Conservation (phyloP, 2,113 vertebrate genomes). For the Phoxinus phoxinus region DNA sequence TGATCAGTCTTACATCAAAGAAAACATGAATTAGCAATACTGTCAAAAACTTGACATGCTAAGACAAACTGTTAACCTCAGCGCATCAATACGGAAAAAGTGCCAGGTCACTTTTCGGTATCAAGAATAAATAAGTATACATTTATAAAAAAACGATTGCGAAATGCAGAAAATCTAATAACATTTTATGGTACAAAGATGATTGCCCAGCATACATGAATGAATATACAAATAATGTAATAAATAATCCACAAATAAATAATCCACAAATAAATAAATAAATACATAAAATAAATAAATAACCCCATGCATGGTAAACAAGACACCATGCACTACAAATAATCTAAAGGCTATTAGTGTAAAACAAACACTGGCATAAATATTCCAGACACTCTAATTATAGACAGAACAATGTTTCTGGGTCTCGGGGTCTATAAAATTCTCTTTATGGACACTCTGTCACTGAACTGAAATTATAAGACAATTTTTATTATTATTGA, state of each 20-base stretch:
- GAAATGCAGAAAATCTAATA: neutral
- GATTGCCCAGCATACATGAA: neutral
- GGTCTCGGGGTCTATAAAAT: neutral
- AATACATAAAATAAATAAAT: neutral
- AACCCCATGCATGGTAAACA: neutral
- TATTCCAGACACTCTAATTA: conserved; percentile 30
- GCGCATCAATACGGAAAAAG: neutral
- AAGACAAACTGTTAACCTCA: neutral
- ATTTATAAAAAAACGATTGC: neutral
- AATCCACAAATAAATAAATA: neutral
- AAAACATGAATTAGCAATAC: conserved; percentile 35
- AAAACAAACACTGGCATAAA: conserved; percentile 20
- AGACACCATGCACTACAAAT: neutral
- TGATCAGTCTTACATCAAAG: conserved; percentile 38
- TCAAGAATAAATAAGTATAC: neutral
- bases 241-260: neutral
- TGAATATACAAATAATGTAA: neutral
- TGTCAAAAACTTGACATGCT: conserved; percentile 30
- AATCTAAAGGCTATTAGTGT: conserved; percentile 7
- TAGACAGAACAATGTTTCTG: neutral
- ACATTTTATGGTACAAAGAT: neutral
- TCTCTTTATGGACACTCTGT: neutral
- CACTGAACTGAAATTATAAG: neutral
- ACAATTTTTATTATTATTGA: neutral
- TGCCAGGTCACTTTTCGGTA: neutral